Evolutionary conservation across 2,797 vertebrate genomes (phyloP).

Genomic region (Erithacus rubecula): DNA sequence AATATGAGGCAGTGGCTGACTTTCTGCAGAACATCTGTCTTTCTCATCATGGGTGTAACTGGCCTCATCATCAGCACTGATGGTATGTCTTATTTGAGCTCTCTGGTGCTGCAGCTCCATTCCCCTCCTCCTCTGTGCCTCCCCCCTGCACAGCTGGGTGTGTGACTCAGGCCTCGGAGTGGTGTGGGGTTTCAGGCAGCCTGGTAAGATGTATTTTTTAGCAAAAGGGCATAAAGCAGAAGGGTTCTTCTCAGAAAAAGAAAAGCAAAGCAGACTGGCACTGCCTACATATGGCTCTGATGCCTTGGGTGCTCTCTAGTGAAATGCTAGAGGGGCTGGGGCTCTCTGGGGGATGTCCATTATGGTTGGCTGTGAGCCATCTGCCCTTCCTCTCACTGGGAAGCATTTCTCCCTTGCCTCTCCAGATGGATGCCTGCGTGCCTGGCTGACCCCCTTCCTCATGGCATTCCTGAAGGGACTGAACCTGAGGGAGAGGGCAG

Average conservation of each 20-base stretch:
- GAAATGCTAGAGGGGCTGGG: not conserved
- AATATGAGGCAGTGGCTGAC: not conserved
- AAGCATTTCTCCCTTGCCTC: not conserved
- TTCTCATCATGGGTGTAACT: conserved; percentile 18
- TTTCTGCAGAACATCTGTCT: conserved; percentile 42
- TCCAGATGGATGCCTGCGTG: not conserved
- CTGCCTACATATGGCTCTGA: not conserved
- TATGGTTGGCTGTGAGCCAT: not conserved
- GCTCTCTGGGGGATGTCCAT: not conserved
- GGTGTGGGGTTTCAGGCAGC: not conserved
- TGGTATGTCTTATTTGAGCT: not conserved
- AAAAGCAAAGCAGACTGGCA: not conserved
- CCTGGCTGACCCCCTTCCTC: not conserved
- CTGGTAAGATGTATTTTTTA: not conserved
- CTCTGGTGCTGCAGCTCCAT: not conserved
- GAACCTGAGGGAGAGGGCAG: not conserved
- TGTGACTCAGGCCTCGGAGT: not conserved
- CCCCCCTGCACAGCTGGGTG: not conserved
- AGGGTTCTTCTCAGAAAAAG: not conserved
- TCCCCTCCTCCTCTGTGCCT: not conserved
- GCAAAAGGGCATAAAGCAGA: not conserved
- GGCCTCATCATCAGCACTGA: not conserved
- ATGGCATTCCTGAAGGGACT: not conserved
- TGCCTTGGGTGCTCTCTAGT: not conserved
- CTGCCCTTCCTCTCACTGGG: not conserved